A percentile compares a stretch with the other conserved stretches of the same genome.
Conservation (phyloP, 1,140 invertebrate species). For the Chrysomallon squamiferum region DNA sequence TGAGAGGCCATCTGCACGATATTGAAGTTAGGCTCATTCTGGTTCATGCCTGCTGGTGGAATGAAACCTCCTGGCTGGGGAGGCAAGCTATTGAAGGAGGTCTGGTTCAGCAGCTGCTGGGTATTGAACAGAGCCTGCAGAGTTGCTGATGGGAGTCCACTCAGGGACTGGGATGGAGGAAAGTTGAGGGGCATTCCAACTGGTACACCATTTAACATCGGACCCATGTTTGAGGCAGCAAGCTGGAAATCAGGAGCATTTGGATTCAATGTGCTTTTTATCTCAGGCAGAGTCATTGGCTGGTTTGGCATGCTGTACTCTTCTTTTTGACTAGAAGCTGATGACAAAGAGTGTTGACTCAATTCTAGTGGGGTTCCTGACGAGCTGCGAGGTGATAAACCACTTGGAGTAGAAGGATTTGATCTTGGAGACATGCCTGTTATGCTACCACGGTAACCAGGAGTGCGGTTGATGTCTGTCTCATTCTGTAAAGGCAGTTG, state of each 20-base stretch:
- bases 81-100: background rate
- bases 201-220: background rate
- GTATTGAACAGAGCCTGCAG: slow-evolving; percentile 4
- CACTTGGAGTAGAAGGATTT: slow-evolving; percentile 6
- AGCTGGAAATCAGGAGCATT: slow-evolving; percentile 80
- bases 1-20: background rate
- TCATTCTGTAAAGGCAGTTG: slow-evolving; percentile 15
- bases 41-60: slow-evolving; percentile 12
- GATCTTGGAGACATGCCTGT: slow-evolving; percentile 11
- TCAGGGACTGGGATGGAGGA: slow-evolving; percentile 2
- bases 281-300: slow-evolving; percentile 62
- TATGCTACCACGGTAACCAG: slow-evolving; percentile 71
- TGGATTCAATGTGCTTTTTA: slow-evolving; percentile 80
- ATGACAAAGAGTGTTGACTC: slow-evolving; percentile 24
- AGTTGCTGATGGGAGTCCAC: background rate
- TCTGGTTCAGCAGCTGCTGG: slow-evolving; percentile 5
- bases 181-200: background rate
- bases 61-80: slow-evolving; percentile 13
- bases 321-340: slow-evolving; percentile 41
- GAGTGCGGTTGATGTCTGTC: slow-evolving; percentile 81
- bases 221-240: slow-evolving; percentile 50
- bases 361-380: slow-evolving; percentile 22
- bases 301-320: slow-evolving; percentile 62
- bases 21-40: slow-evolving; percentile 8
- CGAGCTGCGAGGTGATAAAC: slow-evolving; percentile 33